A percentile compares a stretch with the other conserved stretches of the same genome.
phyloP scores from a whole-genome alignment of 2,888 invertebrate genomes.

The Standfussiana lucernea region DNA sequence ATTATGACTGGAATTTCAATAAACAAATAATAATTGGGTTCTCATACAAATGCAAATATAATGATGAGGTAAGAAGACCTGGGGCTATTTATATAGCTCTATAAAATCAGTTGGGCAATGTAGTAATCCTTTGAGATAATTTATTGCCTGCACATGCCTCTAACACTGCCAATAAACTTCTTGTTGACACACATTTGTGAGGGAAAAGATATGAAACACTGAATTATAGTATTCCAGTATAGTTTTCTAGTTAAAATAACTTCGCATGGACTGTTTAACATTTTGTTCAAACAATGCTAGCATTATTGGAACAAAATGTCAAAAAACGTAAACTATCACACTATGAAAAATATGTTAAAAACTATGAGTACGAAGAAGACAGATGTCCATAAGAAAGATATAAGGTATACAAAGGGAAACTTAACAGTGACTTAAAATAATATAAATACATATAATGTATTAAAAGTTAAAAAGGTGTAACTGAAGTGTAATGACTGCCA shows the following conservation, averaged over 20 bases:
- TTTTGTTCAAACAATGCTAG: no score
- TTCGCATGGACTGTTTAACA: neutral
- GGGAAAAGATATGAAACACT: neutral
- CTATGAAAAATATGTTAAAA: no score
- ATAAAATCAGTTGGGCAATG: constrained; percentile 55
- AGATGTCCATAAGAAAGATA: neutral
- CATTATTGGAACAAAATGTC: neutral
- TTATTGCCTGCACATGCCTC: constrained; percentile 54
- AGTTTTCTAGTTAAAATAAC: neutral
- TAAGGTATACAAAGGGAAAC: neutral
- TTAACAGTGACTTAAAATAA: neutral
- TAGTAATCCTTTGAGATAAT: constrained; percentile 49
- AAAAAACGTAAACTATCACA: neutral
- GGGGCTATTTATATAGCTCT: constrained; percentile 60
- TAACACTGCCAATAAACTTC: constrained; percentile 51
- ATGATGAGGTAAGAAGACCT: constrained; percentile 36
- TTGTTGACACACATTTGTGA: constrained; percentile 56
- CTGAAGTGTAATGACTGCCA: neutral
- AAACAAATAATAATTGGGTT: constrained; percentile 56
- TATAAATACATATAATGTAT: no score
- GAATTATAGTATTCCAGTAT: neutral
- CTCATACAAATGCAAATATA: constrained; percentile 45
- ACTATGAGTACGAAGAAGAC: neutral
- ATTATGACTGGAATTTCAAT: constrained; percentile 36
- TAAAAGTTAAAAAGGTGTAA: no score